Base-by-base conservation (phyloP, 2,113 vertebrate species). In the Amblyopsis rosae region DNA sequence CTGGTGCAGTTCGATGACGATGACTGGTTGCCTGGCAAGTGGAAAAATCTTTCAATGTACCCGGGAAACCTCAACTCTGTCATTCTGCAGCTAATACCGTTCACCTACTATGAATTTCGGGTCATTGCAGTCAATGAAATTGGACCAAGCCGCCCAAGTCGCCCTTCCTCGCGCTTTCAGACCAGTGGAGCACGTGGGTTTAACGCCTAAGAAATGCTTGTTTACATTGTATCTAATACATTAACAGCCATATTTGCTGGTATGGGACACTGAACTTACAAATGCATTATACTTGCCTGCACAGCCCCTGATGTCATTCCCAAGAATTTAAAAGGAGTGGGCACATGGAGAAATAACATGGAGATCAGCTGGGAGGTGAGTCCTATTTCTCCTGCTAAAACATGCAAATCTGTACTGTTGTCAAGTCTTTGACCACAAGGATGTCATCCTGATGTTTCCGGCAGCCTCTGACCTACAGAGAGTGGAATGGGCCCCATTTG, bases 321-420 rank as follows among this genome's bases (percentile, higher is more conserved):
- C 0, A 84, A 89, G 0, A 96, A 97, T 12, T 85, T 99, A 47
- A 94, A 94, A 84, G 98, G 97, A 51, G 90, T 93, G 3, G 98
- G 98, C 6, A 96, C 94, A 58, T 95, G 95, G 75, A 95, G 95
- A 81, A 98, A 97, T 85, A 98, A 98, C 89, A 98, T 99, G 96
- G 95, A 97, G 87, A 99, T 98, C 85, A 98, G 96, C 0, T 99
- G 98, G 98, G 96, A 94, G 63, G 97, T 98, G 87, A 94, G 16
- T 19, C 5, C n/a, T 32, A 32, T 0, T 54, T 33, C 12, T 26
- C 12, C 1, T 46, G 51, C 13, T 26, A 26, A 26, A 12, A 12
- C 15, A 12, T 12, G 51, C 9, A 59, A 58, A 55, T 12, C 4
- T 9, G 1, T 11, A 47, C 53, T 5, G 61, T n/a, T 35, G 6